These are phyloP conservation scores for Danio jaintianensis DNA, from an alignment of 2,797 vertebrate genomes.

Conservation along the genomic window DNA sequence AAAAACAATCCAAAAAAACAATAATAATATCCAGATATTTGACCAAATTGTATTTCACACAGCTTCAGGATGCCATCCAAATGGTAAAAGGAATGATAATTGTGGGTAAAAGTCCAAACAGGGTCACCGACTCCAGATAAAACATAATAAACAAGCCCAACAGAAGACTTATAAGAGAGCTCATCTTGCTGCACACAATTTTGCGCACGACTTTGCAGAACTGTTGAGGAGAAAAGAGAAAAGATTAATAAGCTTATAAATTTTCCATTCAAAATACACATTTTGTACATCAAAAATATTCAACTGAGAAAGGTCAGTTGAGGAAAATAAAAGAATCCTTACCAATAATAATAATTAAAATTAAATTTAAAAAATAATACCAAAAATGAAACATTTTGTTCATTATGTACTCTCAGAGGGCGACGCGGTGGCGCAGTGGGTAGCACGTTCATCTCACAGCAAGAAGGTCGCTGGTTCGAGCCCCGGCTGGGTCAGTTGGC, in stretches of 20 bases:
- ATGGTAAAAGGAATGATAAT: conserved; percentile 87
- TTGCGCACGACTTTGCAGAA: conserved; percentile 91
- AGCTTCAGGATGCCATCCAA: conserved; percentile 93
- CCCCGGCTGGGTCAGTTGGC: too few species aligned
- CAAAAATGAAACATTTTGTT: too few species aligned
- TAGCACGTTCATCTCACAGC: too few species aligned
- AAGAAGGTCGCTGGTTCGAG: too few species aligned
- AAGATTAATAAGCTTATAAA: background rate
- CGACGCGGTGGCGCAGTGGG: too few species aligned
- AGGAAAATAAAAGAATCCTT: too few species aligned
- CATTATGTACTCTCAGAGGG: too few species aligned
- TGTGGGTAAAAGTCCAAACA: conserved; percentile 79
- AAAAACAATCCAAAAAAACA: background rate
- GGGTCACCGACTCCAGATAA: conserved; percentile 80
- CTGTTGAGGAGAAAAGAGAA: conserved; percentile 70
- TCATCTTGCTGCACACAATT: conserved; percentile 89
- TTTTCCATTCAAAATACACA: background rate
- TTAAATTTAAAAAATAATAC: too few species aligned
- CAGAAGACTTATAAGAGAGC: conserved; percentile 82
- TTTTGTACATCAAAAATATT: background rate
- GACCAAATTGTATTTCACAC: background rate
- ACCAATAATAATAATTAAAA: too few species aligned
- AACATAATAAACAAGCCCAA: conserved; percentile 79
- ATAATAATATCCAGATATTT: background rate
- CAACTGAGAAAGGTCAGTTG: background rate